Conservation (phyloP, 2,113 vertebrate genomes). For the Carassius auratus region DNA sequence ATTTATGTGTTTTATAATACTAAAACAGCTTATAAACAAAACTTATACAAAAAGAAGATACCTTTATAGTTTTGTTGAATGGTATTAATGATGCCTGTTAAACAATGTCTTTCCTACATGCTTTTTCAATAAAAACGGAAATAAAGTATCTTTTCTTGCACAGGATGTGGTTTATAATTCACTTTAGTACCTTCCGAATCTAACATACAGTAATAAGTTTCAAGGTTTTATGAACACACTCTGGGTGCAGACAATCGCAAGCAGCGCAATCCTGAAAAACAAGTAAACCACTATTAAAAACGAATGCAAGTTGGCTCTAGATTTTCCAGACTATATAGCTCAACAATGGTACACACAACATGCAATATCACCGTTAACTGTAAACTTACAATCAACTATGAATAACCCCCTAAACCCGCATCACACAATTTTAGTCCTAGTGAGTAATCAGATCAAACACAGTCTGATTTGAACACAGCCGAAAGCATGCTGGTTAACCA, state of each 20-base stretch:
- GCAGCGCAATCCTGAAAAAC: neutral
- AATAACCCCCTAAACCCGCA: neutral
- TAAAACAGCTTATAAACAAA: too few species aligned
- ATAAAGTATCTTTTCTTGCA: neutral
- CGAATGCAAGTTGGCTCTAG: neutral
- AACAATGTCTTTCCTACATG: too few species aligned
- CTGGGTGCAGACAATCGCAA: neutral
- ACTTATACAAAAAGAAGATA: too few species aligned
- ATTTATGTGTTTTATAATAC: too few species aligned
- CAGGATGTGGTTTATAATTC: neutral
- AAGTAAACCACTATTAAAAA: neutral
- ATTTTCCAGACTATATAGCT: neutral
- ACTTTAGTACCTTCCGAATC: neutral
- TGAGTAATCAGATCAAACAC: neutral
- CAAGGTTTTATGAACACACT: neutral
- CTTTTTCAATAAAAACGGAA: too few species aligned
- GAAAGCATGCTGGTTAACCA: neutral
- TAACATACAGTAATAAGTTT: neutral
- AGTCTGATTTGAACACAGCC: neutral
- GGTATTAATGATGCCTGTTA: too few species aligned
- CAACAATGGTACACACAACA: neutral
- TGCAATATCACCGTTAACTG: neutral
- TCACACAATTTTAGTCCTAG: neutral
- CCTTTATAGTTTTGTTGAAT: too few species aligned
- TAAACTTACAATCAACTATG: neutral